Base-by-base conservation (phyloP, 2,797 vertebrate genomes). In the Gorsachius magnificus region DNA sequence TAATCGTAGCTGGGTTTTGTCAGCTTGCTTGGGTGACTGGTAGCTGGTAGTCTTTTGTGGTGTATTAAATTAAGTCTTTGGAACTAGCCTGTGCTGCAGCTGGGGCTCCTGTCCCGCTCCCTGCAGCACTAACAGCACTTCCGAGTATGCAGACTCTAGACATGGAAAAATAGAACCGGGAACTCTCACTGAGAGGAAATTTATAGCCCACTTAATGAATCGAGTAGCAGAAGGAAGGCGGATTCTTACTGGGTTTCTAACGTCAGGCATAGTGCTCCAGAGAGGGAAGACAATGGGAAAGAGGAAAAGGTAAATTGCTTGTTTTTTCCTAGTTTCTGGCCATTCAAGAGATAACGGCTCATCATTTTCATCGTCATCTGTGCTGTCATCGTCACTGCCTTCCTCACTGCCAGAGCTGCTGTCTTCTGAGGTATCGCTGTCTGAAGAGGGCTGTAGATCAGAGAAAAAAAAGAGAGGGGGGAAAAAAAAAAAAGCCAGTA, bases 221-320 rank as follows among this genome's bases (percentile, higher is more conserved):
- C 24, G 51, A 53, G 61, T 33, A 76, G 36, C 31, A 46, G 45
- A 66, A 87, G 65, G 53, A 71, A 43, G 77, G 61, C 2, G 31
- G 46, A 80, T 78, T 86, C 98, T 98, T 96, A 99, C 99, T 72
- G 97, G 98, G 94, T 99, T 99, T 80, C 99, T 98, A 76, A 99
- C 99, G 0, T 99, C 99, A 3, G 99, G 99, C 48, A 99, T 91
- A 0, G 99, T 99, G 94, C 99, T 98, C 99, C 99, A 99, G 94
- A 99, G 97, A 48, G 99, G 99, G 91, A 99, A 97, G 69, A 99
- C 98, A 6, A 99, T 99, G 82, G 99, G 99, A 87, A 99, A 97
- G 75, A 99, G 98, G 92, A 99, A 97, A 75, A 99, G 98, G 97
- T 99, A 99, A 63, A 99, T 98, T 80, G 98, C 98, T 97, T 99